phyloP scores from a whole-genome alignment of 2,113 vertebrate genomes.

The Zonotrichia leucophrys region DNA sequence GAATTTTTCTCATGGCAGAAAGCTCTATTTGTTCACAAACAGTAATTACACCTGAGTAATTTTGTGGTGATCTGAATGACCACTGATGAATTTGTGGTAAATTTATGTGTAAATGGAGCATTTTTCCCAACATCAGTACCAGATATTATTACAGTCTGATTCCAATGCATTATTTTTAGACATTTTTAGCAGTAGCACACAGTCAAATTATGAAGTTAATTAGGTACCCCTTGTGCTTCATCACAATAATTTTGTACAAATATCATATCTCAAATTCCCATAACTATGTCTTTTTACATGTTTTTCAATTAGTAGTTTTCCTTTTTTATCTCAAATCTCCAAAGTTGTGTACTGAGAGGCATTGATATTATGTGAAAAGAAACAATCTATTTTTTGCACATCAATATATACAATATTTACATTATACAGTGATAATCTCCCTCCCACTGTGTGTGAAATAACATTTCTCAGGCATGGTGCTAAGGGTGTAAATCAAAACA shows the following conservation, averaged over 20 bases:
- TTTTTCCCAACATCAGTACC: neutral
- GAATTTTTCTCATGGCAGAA: neutral
- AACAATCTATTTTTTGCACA: neutral
- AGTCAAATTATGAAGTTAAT: neutral
- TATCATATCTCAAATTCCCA: neutral
- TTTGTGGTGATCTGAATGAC: neutral
- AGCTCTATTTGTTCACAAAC: neutral
- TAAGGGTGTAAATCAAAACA: slow-evolving; percentile 37
- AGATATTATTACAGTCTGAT: neutral
- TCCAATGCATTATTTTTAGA: neutral
- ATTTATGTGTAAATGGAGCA: neutral
- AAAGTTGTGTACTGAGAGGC: neutral
- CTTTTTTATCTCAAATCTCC: neutral
- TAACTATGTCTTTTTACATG: neutral
- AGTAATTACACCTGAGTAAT: neutral
- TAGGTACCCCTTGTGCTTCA: neutral
- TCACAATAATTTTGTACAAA: neutral
- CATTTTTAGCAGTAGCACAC: neutral
- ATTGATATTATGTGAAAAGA: neutral
- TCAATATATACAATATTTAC: neutral
- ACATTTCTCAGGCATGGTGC: slow-evolving; percentile 7
- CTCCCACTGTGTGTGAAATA: slow-evolving; percentile 14
- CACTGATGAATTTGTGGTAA: neutral
- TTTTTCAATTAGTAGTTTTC: neutral
- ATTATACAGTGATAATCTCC: neutral